A percentile compares a stretch with the other conserved stretches of the same genome.
Evolutionary conservation across 2,797 vertebrate species (phyloP).

Genomic region (Scyliorhinus canicula): DNA sequence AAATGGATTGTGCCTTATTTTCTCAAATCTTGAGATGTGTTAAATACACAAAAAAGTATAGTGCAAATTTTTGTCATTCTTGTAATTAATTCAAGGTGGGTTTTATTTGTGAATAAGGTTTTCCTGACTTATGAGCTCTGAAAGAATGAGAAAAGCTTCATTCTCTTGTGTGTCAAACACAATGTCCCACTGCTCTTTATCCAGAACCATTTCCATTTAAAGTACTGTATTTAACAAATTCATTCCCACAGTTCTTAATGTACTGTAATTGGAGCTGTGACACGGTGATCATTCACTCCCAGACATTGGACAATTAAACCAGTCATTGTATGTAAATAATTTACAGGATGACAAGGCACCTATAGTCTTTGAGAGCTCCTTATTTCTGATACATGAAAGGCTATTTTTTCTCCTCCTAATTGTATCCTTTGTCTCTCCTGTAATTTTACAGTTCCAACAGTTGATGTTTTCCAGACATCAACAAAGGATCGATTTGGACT

Average conservation of each 20-base stretch:
- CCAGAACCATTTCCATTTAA: slow-evolving; percentile 21
- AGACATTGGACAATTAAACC: not conserved
- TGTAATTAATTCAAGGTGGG: not conserved
- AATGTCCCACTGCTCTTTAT: slow-evolving; percentile 12
- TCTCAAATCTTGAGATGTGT: not conserved
- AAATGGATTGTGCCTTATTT: not conserved
- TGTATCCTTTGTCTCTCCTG: not conserved
- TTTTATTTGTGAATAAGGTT: slow-evolving; percentile 7
- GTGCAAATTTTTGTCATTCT: not conserved
- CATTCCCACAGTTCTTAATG: slow-evolving; percentile 12
- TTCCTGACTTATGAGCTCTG: not conserved
- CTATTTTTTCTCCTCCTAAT: not conserved
- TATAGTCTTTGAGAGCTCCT: not conserved
- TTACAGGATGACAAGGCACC: not conserved
- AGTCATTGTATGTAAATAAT: slow-evolving; percentile 20
- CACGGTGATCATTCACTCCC: slow-evolving; percentile 16
- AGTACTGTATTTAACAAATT: slow-evolving; percentile 28
- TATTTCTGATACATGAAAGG: not conserved
- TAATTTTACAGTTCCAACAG: slow-evolving; percentile 68
- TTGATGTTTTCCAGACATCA: slow-evolving; percentile 82
- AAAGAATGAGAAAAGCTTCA: not conserved
- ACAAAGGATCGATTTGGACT: slow-evolving; percentile 80
- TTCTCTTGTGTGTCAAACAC: not conserved
- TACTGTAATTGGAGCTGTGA: slow-evolving; percentile 26
- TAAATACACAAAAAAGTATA: not conserved